Conservation (phyloP, 2,888 invertebrate genomes). For the Hololepta plana region DNA sequence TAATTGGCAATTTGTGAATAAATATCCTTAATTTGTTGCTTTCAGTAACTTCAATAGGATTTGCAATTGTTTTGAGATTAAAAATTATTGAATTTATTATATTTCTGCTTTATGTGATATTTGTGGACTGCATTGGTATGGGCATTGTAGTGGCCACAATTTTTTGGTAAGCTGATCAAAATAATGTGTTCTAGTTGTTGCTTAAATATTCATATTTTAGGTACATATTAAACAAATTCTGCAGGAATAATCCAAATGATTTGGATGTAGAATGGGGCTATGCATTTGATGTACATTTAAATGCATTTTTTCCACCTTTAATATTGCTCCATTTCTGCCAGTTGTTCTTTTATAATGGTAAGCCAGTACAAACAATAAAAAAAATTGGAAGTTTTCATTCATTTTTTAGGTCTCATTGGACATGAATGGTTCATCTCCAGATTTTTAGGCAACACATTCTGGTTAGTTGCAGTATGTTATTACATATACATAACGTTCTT, state of each 20-base stretch:
- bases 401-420: slow-evolving; percentile 60
- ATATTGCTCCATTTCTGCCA: slow-evolving; percentile 86
- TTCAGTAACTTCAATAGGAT: slow-evolving; percentile 78
- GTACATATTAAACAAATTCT: slow-evolving; percentile 64
- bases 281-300: slow-evolving; percentile 95
- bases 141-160: slow-evolving; percentile 75
- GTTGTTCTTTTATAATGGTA: slow-evolving; percentile 71
- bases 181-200: slow-evolving; percentile 4
- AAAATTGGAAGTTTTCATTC: no score
- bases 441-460: slow-evolving; percentile 81
- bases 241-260: slow-evolving; percentile 45
- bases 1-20: slow-evolving; percentile 5
- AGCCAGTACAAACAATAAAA: slow-evolving; percentile 18
- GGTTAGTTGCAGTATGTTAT: slow-evolving; percentile 79
- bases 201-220: slow-evolving; percentile 27
- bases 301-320: slow-evolving; percentile 95
- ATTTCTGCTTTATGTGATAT: slow-evolving; percentile 80
- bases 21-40: slow-evolving; percentile 14
- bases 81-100: slow-evolving; percentile 50
- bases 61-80: slow-evolving; percentile 61
- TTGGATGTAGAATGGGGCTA: slow-evolving; percentile 96
- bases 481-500: slow-evolving; percentile 95
- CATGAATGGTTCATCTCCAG: slow-evolving; percentile 61
- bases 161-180: slow-evolving; percentile 58
- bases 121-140: slow-evolving; percentile 84